Conservation (phyloP, 2,888 invertebrate species). For the Idaea biselata region DNA sequence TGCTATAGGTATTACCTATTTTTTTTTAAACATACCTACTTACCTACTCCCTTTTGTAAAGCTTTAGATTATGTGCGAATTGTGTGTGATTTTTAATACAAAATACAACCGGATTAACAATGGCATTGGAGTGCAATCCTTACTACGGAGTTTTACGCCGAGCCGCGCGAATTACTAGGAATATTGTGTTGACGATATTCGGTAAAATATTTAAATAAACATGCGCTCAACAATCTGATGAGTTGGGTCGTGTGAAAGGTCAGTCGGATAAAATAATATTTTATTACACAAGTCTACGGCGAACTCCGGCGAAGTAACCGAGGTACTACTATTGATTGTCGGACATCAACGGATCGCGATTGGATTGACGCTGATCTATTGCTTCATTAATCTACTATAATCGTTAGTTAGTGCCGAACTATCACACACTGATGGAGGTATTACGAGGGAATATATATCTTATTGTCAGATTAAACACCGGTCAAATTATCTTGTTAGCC, state of each 20-base stretch:
- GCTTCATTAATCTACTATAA: conserved; percentile 51
- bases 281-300: conserved; percentile 28
- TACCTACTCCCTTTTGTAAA: too few species aligned
- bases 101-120: too few species aligned
- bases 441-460: conserved; percentile 9
- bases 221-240: background rate
- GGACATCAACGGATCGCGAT: conserved; percentile 38
- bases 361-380: conserved; percentile 52
- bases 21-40: too few species aligned
- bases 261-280: conserved; percentile 19
- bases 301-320: conserved; percentile 25
- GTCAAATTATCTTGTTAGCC: background rate
- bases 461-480: conserved; percentile 2
- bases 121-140: too few species aligned
- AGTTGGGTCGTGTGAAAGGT: conserved; percentile 23
- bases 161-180: too few species aligned
- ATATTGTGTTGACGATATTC: too few species aligned
- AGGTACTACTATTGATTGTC: conserved; percentile 41
- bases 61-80: too few species aligned
- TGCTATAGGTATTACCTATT: too few species aligned
- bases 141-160: too few species aligned
- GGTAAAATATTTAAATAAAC: background rate
- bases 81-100: too few species aligned
- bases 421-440: conserved; percentile 18
- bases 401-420: conserved; percentile 32